Base-by-base conservation (phyloP, 2,888 invertebrate genomes). In the Drosophila koepferae region DNA sequence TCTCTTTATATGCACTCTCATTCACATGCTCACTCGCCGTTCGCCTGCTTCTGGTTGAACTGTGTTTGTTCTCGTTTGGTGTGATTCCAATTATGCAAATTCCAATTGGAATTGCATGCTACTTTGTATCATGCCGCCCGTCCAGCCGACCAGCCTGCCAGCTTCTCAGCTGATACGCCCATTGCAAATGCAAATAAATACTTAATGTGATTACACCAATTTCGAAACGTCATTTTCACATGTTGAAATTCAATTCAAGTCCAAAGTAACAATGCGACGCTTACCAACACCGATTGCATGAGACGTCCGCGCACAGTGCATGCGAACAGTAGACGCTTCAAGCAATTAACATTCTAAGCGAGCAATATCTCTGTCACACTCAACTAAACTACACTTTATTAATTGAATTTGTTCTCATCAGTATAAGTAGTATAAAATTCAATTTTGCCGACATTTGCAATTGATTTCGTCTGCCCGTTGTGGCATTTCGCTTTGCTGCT, bases 151-250 rank as follows among this genome's bases (percentile, higher is more conserved):
- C 31, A 14, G 46, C 46, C 43, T 36, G 10, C 18, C 31, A 14
- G 46, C 23, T 23, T 46, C 46, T 23, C 23, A 23, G 28, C 28
- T 8, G 14, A 14, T 31, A 56, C 43, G 34, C 34, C 58, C 65
- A 63, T 53, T 60, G 31, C 43, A 58, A 46, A 80, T 79, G 77
- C 77, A 72, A 80, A 80, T 80, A 69, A 73, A 70, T 64, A 64
- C 36, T 74, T 81, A 64, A 81, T 78, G 78, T 74, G 82, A 80
- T 80, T 80, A 78, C 64, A 72, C 49, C 69, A 78, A 79, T 80
- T 80, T 74, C 68, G 65, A 82, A 82, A 81, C 81, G 81, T 81
- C 81, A 81, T 81, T 69, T 77, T 73, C 60, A 49, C 71, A 80
- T 80, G 68, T 75, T 70, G 80, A 80, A 80, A 77, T 56, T 60